Evolutionary conservation across 2,113 vertebrate genomes (phyloP), one percentile per base, ranked within the genome.

Genomic region (Paramormyrops kingsleyae): DNA sequence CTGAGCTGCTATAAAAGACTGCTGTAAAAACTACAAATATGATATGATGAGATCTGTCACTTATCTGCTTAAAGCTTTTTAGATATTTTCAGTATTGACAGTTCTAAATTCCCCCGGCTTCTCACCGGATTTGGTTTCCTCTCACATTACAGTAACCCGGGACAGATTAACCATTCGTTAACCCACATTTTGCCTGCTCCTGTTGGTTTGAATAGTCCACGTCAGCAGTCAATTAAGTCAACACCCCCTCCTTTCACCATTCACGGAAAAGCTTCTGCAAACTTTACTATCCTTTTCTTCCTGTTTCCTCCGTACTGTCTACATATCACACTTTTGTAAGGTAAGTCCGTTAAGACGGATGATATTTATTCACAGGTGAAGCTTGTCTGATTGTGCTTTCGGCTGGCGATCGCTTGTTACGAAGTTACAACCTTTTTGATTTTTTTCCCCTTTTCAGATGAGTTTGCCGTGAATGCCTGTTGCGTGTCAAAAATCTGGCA

Each of bases 171-270:
- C 91, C 93, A 94, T 93, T 94, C 50, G 93, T 59, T 86, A 91
- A 93, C 92, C 31, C 27, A 31, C 59, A 5, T 39, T 15, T 77
- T 3, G 84, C n/a, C 91, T 90, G 62, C 77, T 92, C 91, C 87
- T 31, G 91, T 94, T 93, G 93, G 93, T 88, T 70, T 94, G 92
- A 47, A 2, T 91, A 52, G 94, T 93, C 95, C 95, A 96, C 95
- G 95, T 96, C 95, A 96, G 95, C 95, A 94, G 91, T 92, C 93
- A 89, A 88, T 56, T 84, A 91, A 66, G 31, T 91, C 89, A 91
- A 90, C 83, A 84, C 66, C 80, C 84, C 35, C 35, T 39, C 85
- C 90, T 89, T 89, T 80, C 31, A 88, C 56, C 15, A 19, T 13
- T 56, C 53, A 31, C 93, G 91, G 56, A 66, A 42, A 86, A 21